Base-by-base conservation (phyloP, 2,888 invertebrate genomes). In the Drosophila mimetica region DNA sequence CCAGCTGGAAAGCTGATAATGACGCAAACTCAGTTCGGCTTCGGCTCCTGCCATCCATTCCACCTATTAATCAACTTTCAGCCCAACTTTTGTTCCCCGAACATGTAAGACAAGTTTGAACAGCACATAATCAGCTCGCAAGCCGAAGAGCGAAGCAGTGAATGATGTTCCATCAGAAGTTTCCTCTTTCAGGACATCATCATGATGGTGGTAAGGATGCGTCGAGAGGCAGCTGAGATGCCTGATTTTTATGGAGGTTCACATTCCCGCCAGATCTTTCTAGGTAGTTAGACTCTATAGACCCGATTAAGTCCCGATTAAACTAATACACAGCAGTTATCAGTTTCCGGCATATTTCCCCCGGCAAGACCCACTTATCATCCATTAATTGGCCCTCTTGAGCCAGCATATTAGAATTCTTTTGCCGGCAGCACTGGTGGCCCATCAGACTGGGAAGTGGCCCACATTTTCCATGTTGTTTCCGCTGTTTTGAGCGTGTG, bases 21-120 rank as follows among this genome's bases (percentile, higher is more conserved):
- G 41, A 48, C 14, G 22, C n/a, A 1, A 7, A 7, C n/a, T n/a
- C n/a, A n/a, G n/a, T n/a, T n/a, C 39, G 66, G 30, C 30, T 39
- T 14, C 47, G 14, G 41, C 47, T 11, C 36, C 50, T 22, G 13
- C 16, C 55, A 46, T 44, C 55, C 48, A 50, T 42, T 58, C 51
- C 65, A 83, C 80, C 88, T 88, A 88, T 83, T 83, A 83, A 83
- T 83, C 82, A 88, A 83, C 70, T 86, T 88, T 73, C 70, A 77
- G 80, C 54, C 67, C 77, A 81, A 81, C 77, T 81, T 81, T 86
- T 79, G 61, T 65, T 65, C 58, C 47, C 37, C 54, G 36, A 42
- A 37, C 71, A 63, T 52, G 50, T 41, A 61, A 61, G 75, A 66
- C 75, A 83, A 86, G 77, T 86, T 86, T 75, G 66, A 71, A 55